phyloP scores from a whole-genome alignment of 2,113 vertebrate genomes.

The Prolemur simus region DNA sequence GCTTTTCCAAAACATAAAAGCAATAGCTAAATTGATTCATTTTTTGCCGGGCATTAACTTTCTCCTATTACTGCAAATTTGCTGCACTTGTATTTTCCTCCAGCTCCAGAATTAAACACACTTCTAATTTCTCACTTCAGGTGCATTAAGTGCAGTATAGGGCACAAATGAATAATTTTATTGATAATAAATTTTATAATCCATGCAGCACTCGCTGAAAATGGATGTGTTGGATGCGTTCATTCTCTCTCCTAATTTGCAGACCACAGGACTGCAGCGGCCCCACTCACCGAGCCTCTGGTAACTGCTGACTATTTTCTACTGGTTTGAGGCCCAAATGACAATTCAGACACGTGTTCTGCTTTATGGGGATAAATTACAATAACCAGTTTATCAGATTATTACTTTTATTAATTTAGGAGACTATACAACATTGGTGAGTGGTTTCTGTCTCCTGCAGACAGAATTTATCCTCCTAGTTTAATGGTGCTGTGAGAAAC shows the following conservation, averaged over 20 bases:
- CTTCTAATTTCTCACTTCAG: slow-evolving; percentile 77
- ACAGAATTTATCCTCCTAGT: background rate
- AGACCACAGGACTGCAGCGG: slow-evolving; percentile 59
- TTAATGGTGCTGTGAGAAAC: background rate
- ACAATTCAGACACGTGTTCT: slow-evolving; percentile 25
- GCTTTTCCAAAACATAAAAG: slow-evolving; percentile 46
- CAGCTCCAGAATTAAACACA: slow-evolving; percentile 69
- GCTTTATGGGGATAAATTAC: slow-evolving; percentile 55
- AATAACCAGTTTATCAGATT: slow-evolving; percentile 63
- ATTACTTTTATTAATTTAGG: slow-evolving; percentile 65
- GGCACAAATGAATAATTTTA: slow-evolving; percentile 80
- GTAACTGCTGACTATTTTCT: slow-evolving; percentile 67
- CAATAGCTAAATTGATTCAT: slow-evolving; percentile 42
- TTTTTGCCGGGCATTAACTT: slow-evolving; percentile 43
- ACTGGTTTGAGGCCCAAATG: background rate
- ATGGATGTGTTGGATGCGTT: slow-evolving; percentile 60
- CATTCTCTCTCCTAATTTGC: slow-evolving; percentile 69
- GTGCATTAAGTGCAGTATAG: slow-evolving; percentile 61
- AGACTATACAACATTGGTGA: background rate
- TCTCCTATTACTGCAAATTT: slow-evolving; percentile 46
- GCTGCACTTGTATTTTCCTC: slow-evolving; percentile 46
- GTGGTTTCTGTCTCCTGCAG: slow-evolving; percentile 61
- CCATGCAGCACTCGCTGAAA: slow-evolving; percentile 68
- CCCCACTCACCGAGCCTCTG: slow-evolving; percentile 20
- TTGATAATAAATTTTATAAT: slow-evolving; percentile 73